Base-by-base conservation (phyloP, 2,113 vertebrate genomes). In the Siphamia tubifer region DNA sequence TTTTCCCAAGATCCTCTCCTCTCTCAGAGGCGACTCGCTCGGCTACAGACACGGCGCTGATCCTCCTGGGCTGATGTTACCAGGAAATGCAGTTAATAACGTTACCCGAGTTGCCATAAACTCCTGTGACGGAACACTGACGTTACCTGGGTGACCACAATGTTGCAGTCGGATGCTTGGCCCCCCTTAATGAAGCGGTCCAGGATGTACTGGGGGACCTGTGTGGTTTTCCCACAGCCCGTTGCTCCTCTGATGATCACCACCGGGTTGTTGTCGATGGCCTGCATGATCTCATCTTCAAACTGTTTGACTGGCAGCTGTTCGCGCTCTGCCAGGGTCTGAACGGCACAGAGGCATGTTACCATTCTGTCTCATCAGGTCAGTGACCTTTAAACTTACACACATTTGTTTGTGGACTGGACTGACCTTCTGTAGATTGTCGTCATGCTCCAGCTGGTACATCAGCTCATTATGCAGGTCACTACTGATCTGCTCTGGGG, bases 221-320 rank as follows among this genome's bases (percentile, higher is more conserved):
- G 98, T 0, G 98, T 99, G 78, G 98, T 99, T 89, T 99, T 99
- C 0, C 98, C 98, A 78, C 98, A 99, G 40, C 98, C 98, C 0
- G 98, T 99, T 5, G 96, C 96, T 2, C 97, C 98, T 19, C 96
- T 91, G 64, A 99, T 97, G 54, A 99, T 94, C 30, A 99, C 94
- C 64, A 99, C 96, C 0, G 96, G 80, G 84, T 87, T 96, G 19
- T 74, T 74, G 53, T 61, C 75, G 28, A 99, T 23, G 1, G 94
- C 83, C 0, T 76, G 52, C 88, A 98, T 82, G 77, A 99, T 98
- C 62, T 95, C 93, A 32, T 68, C 51, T 85, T 98, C 92, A 80
- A 99, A 99, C 43, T 93, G 92, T 85, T 96, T 98, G 82, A 99
- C 90, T 3, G 98, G 97, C 4, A 99, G 86, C 25, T 92, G 73